These are phyloP conservation scores for Chaetura pelagica DNA, from an alignment of 2,113 vertebrate species.

Conservation along the genomic window DNA sequence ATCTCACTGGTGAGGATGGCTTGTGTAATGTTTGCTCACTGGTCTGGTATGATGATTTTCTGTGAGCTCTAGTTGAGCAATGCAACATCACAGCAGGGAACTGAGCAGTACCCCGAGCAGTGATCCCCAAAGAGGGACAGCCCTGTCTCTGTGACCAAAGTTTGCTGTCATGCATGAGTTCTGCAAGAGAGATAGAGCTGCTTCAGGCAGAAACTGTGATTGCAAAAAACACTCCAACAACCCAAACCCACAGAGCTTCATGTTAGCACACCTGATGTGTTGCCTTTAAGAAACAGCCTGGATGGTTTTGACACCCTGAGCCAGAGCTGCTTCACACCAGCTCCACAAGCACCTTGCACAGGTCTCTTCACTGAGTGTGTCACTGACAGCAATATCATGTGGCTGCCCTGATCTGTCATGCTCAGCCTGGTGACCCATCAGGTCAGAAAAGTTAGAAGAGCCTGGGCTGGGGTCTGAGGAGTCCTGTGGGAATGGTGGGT, in stretches of 20 bases:
- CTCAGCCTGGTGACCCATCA: fast-evolving
- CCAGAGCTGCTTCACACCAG: not conserved
- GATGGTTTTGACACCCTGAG: not conserved
- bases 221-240: not conserved
- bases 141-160: not conserved
- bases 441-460: not conserved
- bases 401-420: fast-evolving
- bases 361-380: fast-evolving
- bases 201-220: not conserved
- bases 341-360: not conserved
- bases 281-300: fast-evolving
- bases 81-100: fast-evolving
- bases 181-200: not conserved
- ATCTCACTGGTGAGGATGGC: not conserved
- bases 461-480: not conserved
- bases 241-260: not conserved
- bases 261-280: not conserved
- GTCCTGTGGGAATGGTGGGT: no score
- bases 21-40: not conserved
- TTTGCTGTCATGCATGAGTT: not conserved
- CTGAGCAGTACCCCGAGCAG: not conserved
- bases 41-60: not conserved
- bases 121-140: not conserved
- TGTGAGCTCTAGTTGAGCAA: not conserved
- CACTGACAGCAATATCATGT: fast-evolving